Evolutionary conservation across 30 jellyfish, hydroid and myxozoan species (phyloP).

Genomic region (Haliclystus octoradiatus): DNA sequence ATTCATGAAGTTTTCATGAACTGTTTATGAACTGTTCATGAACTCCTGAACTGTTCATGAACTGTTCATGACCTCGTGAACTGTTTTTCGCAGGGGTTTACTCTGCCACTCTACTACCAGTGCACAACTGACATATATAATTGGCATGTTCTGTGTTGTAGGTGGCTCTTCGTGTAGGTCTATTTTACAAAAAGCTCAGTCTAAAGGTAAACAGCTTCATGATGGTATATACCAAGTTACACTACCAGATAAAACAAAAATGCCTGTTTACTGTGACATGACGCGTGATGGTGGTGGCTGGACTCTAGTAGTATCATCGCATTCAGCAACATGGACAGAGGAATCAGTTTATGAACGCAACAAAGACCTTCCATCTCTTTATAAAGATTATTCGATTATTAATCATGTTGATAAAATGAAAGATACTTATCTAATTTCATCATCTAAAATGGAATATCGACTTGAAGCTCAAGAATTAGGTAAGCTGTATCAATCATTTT

Average conservation of each 20-base stretch:
- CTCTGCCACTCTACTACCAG: too few species aligned
- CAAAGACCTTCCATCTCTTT: slow-evolving; percentile 26
- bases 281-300: slow-evolving; percentile 97
- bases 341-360: slow-evolving; percentile 53
- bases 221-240: neutral
- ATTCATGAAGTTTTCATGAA: too few species aligned
- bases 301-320: slow-evolving; percentile 79
- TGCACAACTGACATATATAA: too few species aligned
- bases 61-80: too few species aligned
- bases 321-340: slow-evolving; percentile 59
- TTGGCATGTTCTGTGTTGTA: neutral
- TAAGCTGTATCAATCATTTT: slow-evolving; percentile 5
- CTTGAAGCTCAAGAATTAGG: slow-evolving; percentile 80
- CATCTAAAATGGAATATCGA: slow-evolving; percentile 34
- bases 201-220: neutral
- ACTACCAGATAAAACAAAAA: neutral
- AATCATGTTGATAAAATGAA: slow-evolving; percentile 58
- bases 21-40: too few species aligned
- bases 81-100: too few species aligned
- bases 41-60: too few species aligned
- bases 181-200: neutral
- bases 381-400: slow-evolving; percentile 63
- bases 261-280: slow-evolving; percentile 72
- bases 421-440: slow-evolving; percentile 38
- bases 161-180: neutral